These are phyloP conservation scores for Pardosa pseudoannulata DNA, from an alignment of 2,888 invertebrate species.

Conservation along the genomic window DNA sequence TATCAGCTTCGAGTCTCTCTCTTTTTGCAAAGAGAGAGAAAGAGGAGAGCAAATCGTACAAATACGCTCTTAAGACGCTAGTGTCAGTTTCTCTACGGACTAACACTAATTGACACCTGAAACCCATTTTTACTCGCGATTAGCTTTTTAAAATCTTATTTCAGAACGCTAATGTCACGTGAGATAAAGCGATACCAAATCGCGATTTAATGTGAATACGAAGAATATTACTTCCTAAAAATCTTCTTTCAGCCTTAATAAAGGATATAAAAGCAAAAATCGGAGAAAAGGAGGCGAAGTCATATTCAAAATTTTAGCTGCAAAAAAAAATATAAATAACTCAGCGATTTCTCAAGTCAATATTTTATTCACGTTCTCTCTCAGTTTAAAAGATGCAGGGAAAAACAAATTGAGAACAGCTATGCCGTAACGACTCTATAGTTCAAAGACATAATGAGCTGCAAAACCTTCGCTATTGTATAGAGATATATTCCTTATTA, in stretches of 20 bases:
- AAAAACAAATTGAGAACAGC: background rate
- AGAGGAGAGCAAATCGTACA: background rate
- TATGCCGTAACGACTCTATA: conserved; percentile 5
- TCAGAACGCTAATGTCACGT: background rate
- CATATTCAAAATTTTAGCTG: background rate
- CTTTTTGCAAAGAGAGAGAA: background rate
- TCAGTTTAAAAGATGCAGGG: background rate
- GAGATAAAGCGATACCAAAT: background rate
- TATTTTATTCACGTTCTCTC: background rate
- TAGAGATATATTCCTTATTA: background rate
- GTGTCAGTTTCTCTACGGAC: background rate
- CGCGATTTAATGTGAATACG: conserved; percentile 6
- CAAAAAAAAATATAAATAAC: background rate
- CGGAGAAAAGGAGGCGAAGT: background rate
- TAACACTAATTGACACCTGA: conserved; percentile 14
- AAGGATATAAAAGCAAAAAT: background rate
- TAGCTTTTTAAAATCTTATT: conserved; percentile 7
- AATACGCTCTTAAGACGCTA: background rate
- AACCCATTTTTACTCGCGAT: background rate
- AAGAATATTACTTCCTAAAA: background rate
- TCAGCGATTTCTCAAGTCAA: background rate
- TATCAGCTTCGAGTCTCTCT: background rate
- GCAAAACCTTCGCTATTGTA: background rate
- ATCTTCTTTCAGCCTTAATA: background rate
- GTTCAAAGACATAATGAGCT: conserved; percentile 3